phyloP scores from a whole-genome alignment of 2,113 vertebrate genomes.

The Mola mola region DNA sequence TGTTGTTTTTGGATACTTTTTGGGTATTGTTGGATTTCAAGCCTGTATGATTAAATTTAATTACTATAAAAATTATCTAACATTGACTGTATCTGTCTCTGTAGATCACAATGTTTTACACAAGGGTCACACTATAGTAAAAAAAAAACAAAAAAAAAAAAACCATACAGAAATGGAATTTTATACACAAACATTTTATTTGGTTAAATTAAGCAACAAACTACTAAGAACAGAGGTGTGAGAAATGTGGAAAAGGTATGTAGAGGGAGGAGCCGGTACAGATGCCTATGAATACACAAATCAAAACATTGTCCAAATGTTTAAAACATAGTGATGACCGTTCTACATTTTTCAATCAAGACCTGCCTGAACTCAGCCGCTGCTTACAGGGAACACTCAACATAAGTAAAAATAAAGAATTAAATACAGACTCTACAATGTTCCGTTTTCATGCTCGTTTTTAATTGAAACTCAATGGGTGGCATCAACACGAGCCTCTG shows the following conservation, averaged over 20 bases:
- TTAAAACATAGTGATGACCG: conserved; percentile 60
- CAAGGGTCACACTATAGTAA: too few species aligned
- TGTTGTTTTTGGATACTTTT: too few species aligned
- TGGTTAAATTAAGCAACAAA: conserved; percentile 90
- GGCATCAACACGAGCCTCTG: background rate
- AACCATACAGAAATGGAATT: conserved; percentile 59
- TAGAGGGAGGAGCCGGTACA: conserved; percentile 80
- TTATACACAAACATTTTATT: conserved; percentile 99
- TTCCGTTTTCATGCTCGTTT: conserved; percentile 25
- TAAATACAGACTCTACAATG: conserved; percentile 67
- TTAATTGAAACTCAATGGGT: background rate
- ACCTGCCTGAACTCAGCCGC: conserved; percentile 29
- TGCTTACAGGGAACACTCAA: conserved; percentile 45
- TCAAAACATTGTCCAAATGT: conserved; percentile 46
- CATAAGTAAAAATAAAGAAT: conserved; percentile 39
- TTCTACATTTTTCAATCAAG: conserved; percentile 42
- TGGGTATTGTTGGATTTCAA: too few species aligned
- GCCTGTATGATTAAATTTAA: too few species aligned
- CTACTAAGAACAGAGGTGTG: conserved; percentile 87
- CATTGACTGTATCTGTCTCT: too few species aligned
- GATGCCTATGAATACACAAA: conserved; percentile 74
- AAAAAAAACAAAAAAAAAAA: too few species aligned
- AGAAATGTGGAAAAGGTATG: conserved; percentile 74
- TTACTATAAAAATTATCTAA: too few species aligned
- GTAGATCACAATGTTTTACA: too few species aligned